Evolutionary conservation across 2,797 vertebrate species (phyloP).

Genomic region (Siniperca undulata): DNA sequence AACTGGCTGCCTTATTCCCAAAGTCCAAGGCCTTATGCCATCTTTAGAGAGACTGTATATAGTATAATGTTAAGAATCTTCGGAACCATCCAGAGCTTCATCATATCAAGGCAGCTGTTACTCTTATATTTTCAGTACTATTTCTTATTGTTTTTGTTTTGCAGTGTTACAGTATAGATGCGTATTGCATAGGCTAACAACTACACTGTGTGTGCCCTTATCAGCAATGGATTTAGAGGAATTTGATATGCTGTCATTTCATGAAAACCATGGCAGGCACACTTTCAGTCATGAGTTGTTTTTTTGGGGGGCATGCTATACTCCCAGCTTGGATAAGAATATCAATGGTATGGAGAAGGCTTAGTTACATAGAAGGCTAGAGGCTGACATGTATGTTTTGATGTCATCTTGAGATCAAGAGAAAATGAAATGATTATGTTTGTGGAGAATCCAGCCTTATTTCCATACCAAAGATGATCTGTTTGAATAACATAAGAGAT

Average conservation of each 20-base stretch:
- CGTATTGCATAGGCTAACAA: slow-evolving; percentile 74
- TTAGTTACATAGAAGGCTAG: slow-evolving; percentile 58
- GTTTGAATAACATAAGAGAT: slow-evolving; percentile 78
- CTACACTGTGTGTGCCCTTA: slow-evolving; percentile 75
- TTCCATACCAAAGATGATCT: slow-evolving; percentile 87
- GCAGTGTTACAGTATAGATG: slow-evolving; percentile 75
- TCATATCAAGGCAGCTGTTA: slow-evolving; percentile 85
- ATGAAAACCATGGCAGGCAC: slow-evolving; percentile 69
- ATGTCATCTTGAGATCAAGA: slow-evolving; percentile 77
- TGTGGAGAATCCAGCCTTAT: slow-evolving; percentile 81
- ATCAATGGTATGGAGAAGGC: slow-evolving; percentile 82
- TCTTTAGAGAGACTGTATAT: slow-evolving; percentile 83
- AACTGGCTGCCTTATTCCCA: slow-evolving; percentile 87
- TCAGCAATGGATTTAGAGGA: slow-evolving; percentile 68
- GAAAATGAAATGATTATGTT: slow-evolving; percentile 66
- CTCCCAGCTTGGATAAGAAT: slow-evolving; percentile 66
- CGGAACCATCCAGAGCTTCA: slow-evolving; percentile 81
- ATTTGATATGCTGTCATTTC: slow-evolving; percentile 71
- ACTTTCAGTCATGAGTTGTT: slow-evolving; percentile 65
- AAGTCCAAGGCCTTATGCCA: slow-evolving; percentile 85
- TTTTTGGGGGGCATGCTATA: slow-evolving; percentile 65
- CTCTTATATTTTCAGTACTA: slow-evolving; percentile 78
- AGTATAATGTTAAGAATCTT: slow-evolving; percentile 78
- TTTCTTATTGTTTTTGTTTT: slow-evolving; percentile 75
- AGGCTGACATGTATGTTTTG: slow-evolving; percentile 62